phyloP scores from a whole-genome alignment of 37 sponge, comb jelly and placozoan genomes.

The Eunapius fragilis region DNA sequence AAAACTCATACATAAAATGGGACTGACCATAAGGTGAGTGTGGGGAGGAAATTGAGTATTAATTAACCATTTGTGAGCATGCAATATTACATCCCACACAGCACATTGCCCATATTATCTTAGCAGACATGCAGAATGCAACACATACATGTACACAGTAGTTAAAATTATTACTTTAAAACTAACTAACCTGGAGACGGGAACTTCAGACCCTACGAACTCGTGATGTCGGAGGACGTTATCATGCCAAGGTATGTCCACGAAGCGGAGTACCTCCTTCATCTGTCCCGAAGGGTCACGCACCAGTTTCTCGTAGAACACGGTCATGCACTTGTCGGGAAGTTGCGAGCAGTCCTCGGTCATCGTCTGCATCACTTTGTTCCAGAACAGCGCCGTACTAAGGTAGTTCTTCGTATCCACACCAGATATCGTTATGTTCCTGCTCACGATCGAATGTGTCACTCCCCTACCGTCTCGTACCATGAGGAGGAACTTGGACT shows the following conservation, averaged over 20 bases:
- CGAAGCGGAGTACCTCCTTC: conserved; percentile 56
- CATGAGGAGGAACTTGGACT: conserved; percentile 82
- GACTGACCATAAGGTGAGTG: no score
- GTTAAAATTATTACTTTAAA: no score
- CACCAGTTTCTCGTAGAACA: conserved; percentile 86
- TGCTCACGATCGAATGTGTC: conserved; percentile 82
- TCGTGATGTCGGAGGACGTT: conserved; percentile 80
- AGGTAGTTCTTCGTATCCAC: conserved; percentile 65
- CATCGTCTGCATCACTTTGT: conserved; percentile 66
- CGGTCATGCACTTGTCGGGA: conserved; percentile 39
- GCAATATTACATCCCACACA: no score
- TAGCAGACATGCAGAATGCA: not conserved
- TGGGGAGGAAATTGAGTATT: no score
- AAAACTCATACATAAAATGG: no score
- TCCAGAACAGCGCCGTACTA: conserved; percentile 82
- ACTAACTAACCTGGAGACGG: conserved; percentile 70
- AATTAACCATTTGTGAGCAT: no score
- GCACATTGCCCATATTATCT: not conserved
- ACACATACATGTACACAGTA: not conserved
- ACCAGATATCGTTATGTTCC: conserved; percentile 83
- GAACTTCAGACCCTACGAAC: conserved; percentile 58
- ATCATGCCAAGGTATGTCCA: conserved; percentile 74
- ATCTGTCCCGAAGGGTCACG: conserved; percentile 52
- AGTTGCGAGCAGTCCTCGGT: conserved; percentile 29
- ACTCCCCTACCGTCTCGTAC: conserved; percentile 90